These are phyloP conservation scores for Jacana jacana DNA, from an alignment of 2,113 vertebrate species.

Conservation along the genomic window DNA sequence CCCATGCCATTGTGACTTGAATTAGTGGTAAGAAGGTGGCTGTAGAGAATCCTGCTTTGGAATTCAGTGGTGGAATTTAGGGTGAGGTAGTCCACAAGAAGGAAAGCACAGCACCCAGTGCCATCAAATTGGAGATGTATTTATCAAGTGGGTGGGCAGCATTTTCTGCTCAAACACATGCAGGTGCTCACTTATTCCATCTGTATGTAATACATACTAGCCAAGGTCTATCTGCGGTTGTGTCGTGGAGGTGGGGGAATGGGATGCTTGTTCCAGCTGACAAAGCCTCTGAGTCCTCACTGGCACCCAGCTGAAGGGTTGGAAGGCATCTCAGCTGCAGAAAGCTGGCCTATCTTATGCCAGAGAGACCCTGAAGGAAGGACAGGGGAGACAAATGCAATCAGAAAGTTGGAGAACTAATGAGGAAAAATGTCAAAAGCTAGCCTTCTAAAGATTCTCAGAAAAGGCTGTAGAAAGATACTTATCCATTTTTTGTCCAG, in stretches of 20 bases:
- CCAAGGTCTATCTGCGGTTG: neutral
- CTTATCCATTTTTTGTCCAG: neutral
- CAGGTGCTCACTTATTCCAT: neutral
- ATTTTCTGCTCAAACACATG: neutral
- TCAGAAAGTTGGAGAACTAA: neutral
- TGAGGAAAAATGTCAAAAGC: neutral
- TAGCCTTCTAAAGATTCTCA: neutral
- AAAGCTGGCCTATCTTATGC: neutral
- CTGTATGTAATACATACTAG: neutral
- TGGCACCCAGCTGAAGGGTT: neutral
- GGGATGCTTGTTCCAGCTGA: neutral
- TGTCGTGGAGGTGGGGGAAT: neutral
- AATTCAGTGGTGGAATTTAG: neutral
- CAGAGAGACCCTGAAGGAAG: neutral
- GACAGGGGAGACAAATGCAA: neutral
- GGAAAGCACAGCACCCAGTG: neutral
- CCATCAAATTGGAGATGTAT: neutral
- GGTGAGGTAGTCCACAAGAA: neutral
- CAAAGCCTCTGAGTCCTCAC: neutral
- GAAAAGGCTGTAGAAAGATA: neutral
- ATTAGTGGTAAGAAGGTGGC: neutral
- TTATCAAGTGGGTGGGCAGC: neutral
- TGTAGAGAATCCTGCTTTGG: neutral
- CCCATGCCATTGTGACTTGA: neutral
- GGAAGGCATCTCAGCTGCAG: neutral